Evolutionary conservation across 2,888 invertebrate species (phyloP), one percentile per base, ranked within the genome.

Genomic region (Ophonus ardosiacus): DNA sequence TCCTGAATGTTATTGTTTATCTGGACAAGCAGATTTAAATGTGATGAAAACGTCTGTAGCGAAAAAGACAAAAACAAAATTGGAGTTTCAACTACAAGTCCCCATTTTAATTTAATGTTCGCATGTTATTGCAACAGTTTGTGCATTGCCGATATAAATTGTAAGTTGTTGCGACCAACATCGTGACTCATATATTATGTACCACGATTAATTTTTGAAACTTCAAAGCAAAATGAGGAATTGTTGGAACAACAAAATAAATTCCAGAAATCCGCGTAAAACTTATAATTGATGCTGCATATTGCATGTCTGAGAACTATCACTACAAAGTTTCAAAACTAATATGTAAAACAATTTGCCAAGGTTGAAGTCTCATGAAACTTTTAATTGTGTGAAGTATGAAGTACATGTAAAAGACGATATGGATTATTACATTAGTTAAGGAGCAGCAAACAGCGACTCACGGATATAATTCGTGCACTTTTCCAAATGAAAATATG

Each of bases 221-320:
- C 31, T 31, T 31, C 43, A 51, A 51, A 51, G 43, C 13, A 51
- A 51, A 51, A 51, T 51, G 43, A 51, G 43, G 13, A 8, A 61
- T 17, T 18, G 18, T 61, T 7, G 17, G 13, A 59, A 24, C 3
- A 21, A 24, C 24, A 63, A 61, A 61, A 61, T 21, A 15, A 63
- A 63, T 24, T 24, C 21, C 63, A 24, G 63, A 24, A 10, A 24
- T 24, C n/a, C 24, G 63, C 13, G 15, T 68, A 38, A 68, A 68
- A 68, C 68, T 68, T 68, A 68, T 68, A 68, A 68, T 68, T 68
- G 68, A n/a, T 38, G 68, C 38, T 68, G 68, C 68, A 68, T 24
- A 31, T 38, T 38, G 68, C 68, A 38, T 38, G 38, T 38, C 68
- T 68, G 15, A 24, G 31, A 13, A 61, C 24, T 6, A 6, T 38